Evolutionary conservation across 2,113 vertebrate species (phyloP), one percentile per base, ranked within the genome.

Genomic region (Nestor notabilis): DNA sequence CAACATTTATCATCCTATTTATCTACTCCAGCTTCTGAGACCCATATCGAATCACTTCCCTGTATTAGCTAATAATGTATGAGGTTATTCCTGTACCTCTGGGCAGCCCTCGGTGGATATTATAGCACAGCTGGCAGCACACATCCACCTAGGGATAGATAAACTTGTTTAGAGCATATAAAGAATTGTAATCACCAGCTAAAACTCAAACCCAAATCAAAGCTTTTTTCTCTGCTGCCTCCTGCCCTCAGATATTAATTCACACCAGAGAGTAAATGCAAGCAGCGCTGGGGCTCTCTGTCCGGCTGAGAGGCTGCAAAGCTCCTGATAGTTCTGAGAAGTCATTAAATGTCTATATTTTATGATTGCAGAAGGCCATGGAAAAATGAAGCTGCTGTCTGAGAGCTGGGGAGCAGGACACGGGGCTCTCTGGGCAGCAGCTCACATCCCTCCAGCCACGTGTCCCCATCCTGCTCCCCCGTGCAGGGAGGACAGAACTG

Each of bases 1-100:
- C 91, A 95, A 95, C 95, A 96, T 97, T 95, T 97, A 97, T 96
- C 97, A 96, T 95, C 94, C 97, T 94, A 95, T 96, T 97, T 96
- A 96, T 97, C 94, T 95, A 55, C 94, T 95, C 19, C 83, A 95
- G 97, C 97, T 91, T 95, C 92, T 92, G 96, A 95, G 89, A 87
- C 94, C 96, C 96, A 71, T 95, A 95, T 92, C 77, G 53, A 97
- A 95, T 97, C 97, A 46, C 96, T 94, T 93, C 17, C 94, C 94
- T 87, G 92, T 91, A 84, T 95, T 95, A 96, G 95, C 94, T 92
- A 94, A 92, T 92, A 97, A 96, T 17, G 0, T 53, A 87, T 49
- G 92, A 91, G 96, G 87, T 96, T 95, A 95, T 95, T 95, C 94
- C 91, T 66, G 88, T 93, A 95, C 90, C 92, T 90, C 92, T 88